Conservation (phyloP, 2,888 invertebrate genomes). For the Agrypnus murinus region DNA sequence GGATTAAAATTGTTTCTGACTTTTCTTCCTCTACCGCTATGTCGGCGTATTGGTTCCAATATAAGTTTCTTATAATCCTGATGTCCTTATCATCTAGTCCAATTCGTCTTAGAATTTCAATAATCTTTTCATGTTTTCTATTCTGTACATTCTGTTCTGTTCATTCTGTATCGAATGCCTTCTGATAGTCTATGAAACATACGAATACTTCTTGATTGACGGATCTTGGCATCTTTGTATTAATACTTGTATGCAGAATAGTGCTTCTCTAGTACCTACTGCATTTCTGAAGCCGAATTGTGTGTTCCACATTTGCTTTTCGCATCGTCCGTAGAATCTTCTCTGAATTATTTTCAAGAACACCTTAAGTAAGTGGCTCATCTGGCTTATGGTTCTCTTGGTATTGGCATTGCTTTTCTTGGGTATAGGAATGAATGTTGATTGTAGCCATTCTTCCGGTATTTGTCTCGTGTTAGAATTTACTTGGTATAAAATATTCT, state of each 20-base stretch:
- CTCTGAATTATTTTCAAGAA: conserved; percentile 16
- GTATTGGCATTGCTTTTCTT: conserved; percentile 40
- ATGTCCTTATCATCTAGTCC: conserved; percentile 4
- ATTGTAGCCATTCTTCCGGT: conserved; percentile 43
- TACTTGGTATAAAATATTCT: no score
- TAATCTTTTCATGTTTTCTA: no score
- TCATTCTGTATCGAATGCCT: no score
- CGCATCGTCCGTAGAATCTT: conserved; percentile 20
- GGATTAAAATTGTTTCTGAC: background rate
- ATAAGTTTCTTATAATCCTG: background rate
- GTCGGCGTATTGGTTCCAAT: conserved; percentile 7
- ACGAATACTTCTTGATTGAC: background rate
- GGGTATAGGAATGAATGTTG: conserved; percentile 47
- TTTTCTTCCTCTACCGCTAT: conserved; percentile 9
- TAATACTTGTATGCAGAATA: no score
- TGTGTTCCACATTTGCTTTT: conserved; percentile 12
- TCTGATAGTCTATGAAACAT: no score
- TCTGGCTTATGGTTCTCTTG: no score
- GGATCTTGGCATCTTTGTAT: conserved; percentile 13
- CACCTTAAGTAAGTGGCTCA: conserved; percentile 32
- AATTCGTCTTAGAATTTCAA: background rate
- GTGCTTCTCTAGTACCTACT: no score
- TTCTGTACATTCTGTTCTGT: no score
- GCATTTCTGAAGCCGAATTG: conserved; percentile 40
- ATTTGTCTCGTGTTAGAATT: conserved; percentile 29